Base-by-base conservation (phyloP, 2,113 vertebrate species). In the Ranitomeya imitator region DNA sequence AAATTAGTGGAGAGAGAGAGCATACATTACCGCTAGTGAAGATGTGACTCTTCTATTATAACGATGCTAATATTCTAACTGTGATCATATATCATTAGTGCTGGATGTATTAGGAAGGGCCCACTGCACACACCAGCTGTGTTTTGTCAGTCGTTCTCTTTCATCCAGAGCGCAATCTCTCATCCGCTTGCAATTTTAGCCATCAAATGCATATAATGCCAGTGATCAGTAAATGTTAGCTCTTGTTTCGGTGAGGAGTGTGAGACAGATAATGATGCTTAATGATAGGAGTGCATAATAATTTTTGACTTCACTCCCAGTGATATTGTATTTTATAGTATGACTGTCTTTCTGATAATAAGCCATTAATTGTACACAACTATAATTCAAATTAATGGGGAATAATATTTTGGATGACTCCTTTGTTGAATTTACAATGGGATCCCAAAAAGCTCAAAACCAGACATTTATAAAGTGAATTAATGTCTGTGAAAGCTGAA, bases 31-130 rank as follows among this genome's bases (percentile, higher is more conserved):
- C 85, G 15, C 45, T 69, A 89, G 81, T 78, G 21, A n/a, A 55
- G 60, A 57, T 67, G 45, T 55, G 23, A 14, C 57, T 71, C 59
- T 9, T 82, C 26, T 82, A 60, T 16, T 31, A 79, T 23, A 84
- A 74, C 37, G 21, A 83, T 88, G 80, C 54, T 61, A 65, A 88
- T 88, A 83, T 83, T 69, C 79, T 69, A 86, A 86, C 61, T 86
- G 74, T 60, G 60, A 79, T 78, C 85, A 79, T 65, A 86, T 65
- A 78, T 54, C 74, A 78, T 86, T 86, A 86, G 55, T 65, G 26
- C 19, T 26, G 65, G 63, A 52, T 71, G 63, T 55, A 84, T 84
- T 84, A 71, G n/a, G 26, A 69, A 54, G 82, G 45, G 51, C 52
- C 51, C 69, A 84, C 69, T 84, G 82, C 65, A 84, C 63, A 71